A percentile compares a stretch with the other conserved stretches of the same genome.
Conservation (phyloP, 2,797 vertebrate species). For the Sebastiscus albofasciatus region DNA sequence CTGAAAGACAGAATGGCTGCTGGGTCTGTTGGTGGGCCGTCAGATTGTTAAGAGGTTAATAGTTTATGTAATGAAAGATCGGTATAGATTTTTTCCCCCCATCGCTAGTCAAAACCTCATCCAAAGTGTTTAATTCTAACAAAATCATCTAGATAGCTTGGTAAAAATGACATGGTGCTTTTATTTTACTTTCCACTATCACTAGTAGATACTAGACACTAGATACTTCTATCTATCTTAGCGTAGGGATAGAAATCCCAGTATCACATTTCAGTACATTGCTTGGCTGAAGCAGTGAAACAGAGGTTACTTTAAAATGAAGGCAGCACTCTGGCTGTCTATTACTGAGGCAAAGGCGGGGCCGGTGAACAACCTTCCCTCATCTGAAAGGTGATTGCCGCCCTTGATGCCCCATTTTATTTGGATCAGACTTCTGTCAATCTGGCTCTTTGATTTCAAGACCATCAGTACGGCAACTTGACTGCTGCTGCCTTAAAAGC, state of each 20-base stretch:
- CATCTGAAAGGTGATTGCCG: slow-evolving; percentile 9
- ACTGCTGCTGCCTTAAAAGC: slow-evolving; percentile 20
- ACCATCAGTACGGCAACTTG: slow-evolving; percentile 13
- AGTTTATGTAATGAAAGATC: no score
- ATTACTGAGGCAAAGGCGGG: background rate
- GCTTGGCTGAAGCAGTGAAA: background rate
- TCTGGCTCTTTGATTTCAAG: slow-evolving; percentile 32
- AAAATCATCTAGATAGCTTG: background rate
- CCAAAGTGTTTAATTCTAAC: background rate
- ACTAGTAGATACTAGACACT: background rate
- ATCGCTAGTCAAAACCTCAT: background rate
- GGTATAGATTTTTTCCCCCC: no score
- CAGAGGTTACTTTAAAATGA: background rate
- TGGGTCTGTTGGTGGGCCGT: no score
- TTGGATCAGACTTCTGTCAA: slow-evolving; percentile 28
- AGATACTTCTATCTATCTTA: background rate
- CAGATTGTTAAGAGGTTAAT: no score
- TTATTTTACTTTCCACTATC: background rate
- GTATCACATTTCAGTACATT: background rate
- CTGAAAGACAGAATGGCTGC: no score
- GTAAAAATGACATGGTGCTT: background rate
- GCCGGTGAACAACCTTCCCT: background rate
- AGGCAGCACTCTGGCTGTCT: background rate
- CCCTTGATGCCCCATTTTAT: slow-evolving; percentile 8
- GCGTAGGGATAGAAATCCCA: background rate